Conservation (phyloP, 2,888 invertebrate species). For the Salticus scenicus region DNA sequence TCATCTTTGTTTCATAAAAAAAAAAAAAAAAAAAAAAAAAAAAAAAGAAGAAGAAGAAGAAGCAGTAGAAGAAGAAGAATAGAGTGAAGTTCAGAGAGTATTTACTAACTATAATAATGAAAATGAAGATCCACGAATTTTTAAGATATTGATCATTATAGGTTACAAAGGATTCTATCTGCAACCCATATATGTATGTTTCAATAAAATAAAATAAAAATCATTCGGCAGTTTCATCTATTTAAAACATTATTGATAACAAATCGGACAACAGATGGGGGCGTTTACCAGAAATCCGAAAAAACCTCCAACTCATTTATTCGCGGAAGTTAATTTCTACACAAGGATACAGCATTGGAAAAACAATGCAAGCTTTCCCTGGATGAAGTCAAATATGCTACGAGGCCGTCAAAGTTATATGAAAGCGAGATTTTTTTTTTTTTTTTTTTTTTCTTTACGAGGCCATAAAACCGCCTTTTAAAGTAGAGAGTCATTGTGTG, state of each 20-base stretch:
- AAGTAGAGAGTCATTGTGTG: not conserved
- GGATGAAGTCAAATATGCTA: not conserved
- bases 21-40: no score
- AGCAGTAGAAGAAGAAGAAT: no score
- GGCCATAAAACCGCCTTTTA: not conserved
- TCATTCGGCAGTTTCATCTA: not conserved
- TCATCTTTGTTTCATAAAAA: no score
- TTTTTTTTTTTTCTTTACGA: no score
- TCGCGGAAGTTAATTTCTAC: not conserved
- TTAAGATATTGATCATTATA: not conserved
- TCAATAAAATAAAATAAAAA: not conserved
- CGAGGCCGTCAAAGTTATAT: not conserved
- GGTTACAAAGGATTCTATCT: not conserved
- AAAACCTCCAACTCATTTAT: not conserved
- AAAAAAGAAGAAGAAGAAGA: no score
- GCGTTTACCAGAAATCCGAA: not conserved
- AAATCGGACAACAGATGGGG: not conserved
- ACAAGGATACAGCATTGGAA: slow-evolving; percentile 12
- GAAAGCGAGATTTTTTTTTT: not conserved
- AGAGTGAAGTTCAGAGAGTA: no score
- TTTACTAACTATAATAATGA: no score
- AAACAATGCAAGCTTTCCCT: slow-evolving; percentile 2
- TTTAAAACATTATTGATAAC: not conserved
- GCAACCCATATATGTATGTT: not conserved
- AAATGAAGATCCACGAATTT: no score